phyloP scores from a whole-genome alignment of 2,797 vertebrate genomes.

The Dryobates pubescens region DNA sequence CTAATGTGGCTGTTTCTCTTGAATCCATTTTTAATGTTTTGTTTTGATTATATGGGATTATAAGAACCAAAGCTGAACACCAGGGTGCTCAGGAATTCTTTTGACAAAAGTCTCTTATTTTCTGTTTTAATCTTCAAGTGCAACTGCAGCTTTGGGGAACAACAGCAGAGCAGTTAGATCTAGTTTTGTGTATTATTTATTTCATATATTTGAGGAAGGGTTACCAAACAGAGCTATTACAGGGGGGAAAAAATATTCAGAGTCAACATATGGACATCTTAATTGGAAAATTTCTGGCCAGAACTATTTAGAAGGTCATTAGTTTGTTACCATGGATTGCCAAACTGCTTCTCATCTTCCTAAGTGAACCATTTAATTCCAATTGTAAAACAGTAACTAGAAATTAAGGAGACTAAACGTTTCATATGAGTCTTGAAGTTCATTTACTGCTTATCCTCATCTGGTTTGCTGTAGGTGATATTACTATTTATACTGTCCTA shows the following conservation, averaged over 20 bases:
- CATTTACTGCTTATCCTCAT: background rate
- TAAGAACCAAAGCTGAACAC: background rate
- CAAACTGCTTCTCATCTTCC: background rate
- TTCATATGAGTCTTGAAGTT: background rate
- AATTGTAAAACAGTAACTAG: background rate
- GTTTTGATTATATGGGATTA: background rate
- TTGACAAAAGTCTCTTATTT: background rate
- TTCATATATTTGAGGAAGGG: background rate
- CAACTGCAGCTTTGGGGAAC: background rate
- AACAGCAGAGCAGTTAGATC: fast-evolving
- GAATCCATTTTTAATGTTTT: background rate
- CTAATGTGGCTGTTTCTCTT: background rate
- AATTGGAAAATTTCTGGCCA: background rate
- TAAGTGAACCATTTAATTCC: background rate
- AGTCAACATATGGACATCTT: background rate
- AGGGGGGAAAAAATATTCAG: background rate
- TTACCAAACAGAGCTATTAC: background rate
- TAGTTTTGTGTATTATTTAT: background rate
- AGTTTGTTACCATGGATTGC: background rate
- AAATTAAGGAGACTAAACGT: background rate
- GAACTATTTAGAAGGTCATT: background rate
- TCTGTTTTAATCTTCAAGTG: background rate
- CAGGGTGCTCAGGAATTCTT: background rate
- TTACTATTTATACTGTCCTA: background rate
- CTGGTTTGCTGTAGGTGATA: background rate